Base-by-base conservation (phyloP, 1,140 invertebrate species). In the Eurosta solidaginis region DNA sequence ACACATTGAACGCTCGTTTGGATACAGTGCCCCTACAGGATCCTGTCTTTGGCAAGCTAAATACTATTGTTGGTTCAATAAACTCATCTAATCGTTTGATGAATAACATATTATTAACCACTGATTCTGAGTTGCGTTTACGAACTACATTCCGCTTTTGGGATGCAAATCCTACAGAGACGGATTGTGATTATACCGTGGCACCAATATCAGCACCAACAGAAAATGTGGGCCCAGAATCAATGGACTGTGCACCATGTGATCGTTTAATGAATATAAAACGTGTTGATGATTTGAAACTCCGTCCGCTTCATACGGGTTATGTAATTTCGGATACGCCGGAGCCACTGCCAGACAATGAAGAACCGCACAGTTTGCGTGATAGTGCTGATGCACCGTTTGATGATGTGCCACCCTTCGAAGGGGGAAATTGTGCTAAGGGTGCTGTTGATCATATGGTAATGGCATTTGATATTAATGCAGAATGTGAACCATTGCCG, bases 401-500 rank as follows among this genome's bases (percentile, higher is more conserved):
- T 44, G 47, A 77, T 3, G 80, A 84, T 10, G 74, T 78, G 7
- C 77, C 77, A 4, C 45, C 74, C 25, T 59, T 40, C 27, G 54
- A 76, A 63, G 49, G 42, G 27, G 74, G 29, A 22, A 42, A 74
- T 47, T 29, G 47, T 36, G 74, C 29, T 68, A 42, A 47, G 76
- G 33, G 42, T 78, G 63, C 27, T 49, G 40, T 22, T 2, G 74
- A 78, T 25, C 49, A 78, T 27, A 29, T 87, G 2, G 84, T 82
- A 0, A 81, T 87, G 81, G 85, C 82, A 9, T 88, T 88, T 44
- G 87, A 88, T 52, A 84, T 88, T 0, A 84, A 88, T 78, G 87
- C 85, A 1, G 83, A 86, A 12, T 85, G 85, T 42, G 86, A 87
- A 42, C 85, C 87, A 10, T 76, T 86, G 77, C 85, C 83, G 4